Evolutionary conservation across 2,113 vertebrate genomes (phyloP).

Genomic region (Cairina moschata): DNA sequence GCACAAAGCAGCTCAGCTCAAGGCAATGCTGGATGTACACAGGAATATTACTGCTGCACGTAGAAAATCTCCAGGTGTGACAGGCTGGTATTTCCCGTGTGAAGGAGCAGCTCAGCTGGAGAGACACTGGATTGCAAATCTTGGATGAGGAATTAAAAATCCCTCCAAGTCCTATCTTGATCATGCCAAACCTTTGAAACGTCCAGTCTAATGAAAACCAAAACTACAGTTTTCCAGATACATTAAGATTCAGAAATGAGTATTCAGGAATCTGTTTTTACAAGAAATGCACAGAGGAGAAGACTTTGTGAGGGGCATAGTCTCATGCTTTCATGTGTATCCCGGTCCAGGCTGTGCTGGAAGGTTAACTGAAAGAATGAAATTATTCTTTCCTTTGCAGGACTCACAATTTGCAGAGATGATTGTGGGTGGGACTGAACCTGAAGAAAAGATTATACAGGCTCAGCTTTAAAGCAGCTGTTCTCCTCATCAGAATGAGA

Average conservation of each 20-base stretch:
- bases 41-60: neutral
- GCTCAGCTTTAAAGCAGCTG: neutral
- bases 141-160: neutral
- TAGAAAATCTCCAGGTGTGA: neutral
- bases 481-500: conserved; percentile 9
- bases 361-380: neutral
- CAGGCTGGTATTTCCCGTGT: neutral
- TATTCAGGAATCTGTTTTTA: neutral
- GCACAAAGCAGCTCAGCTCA: neutral
- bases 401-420: neutral
- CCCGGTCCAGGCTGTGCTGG: neutral
- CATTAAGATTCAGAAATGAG: neutral
- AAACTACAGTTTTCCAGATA: neutral
- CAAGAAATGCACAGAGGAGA: neutral
- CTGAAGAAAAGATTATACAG: neutral
- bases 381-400: neutral
- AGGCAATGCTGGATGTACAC: neutral
- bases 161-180: neutral
- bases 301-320: neutral
- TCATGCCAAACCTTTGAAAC: neutral
- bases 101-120: neutral
- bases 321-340: neutral
- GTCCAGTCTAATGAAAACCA: neutral
- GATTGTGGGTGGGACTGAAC: neutral
- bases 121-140: neutral